phyloP scores from a whole-genome alignment of 1,140 invertebrate species.

The Forficula auricularia region DNA sequence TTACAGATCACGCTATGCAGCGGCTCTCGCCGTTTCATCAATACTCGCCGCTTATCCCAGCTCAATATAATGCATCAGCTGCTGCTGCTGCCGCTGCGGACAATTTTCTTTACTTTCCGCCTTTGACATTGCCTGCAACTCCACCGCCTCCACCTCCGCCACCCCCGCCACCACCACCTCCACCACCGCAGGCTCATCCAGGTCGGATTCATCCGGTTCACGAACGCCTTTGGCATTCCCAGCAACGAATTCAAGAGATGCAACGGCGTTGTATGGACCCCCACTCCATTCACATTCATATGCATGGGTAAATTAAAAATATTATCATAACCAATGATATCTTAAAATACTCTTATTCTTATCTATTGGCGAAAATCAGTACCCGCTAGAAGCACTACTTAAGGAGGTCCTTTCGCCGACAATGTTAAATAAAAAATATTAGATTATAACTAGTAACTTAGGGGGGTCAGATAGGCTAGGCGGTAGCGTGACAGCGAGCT shows the following conservation, averaged over 20 bases:
- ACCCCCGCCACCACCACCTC: slow-evolving; percentile 7
- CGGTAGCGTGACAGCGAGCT: too few relatives aligned
- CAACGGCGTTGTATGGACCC: slow-evolving; percentile 38
- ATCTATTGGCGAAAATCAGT: too few relatives aligned
- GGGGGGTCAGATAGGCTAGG: too few relatives aligned
- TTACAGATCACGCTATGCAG: slow-evolving; percentile 4
- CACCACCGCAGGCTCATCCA: slow-evolving; percentile 17
- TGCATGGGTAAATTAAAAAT: slow-evolving; percentile 3
- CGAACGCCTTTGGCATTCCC: slow-evolving; percentile 50
- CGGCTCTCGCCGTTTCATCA: slow-evolving; percentile 4
- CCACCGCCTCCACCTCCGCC: slow-evolving; percentile 1
- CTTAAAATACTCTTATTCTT: neutral
- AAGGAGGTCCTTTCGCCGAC: too few relatives aligned
- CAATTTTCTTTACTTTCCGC: too few relatives aligned
- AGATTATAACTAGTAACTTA: too few relatives aligned
- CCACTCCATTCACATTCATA: slow-evolving; percentile 11
- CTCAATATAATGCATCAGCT: neutral
- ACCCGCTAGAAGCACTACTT: too few relatives aligned
- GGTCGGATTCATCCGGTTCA: slow-evolving; percentile 51
- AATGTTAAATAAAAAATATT: too few relatives aligned
- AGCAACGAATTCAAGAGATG: slow-evolving; percentile 51
- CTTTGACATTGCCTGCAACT: too few relatives aligned
- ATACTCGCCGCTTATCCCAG: slow-evolving; percentile 4
- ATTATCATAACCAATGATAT: neutral
- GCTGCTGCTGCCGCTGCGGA: neutral